Evolutionary conservation across 2,888 invertebrate genomes (phyloP).

Genomic region (Xestia sexstrigata): DNA sequence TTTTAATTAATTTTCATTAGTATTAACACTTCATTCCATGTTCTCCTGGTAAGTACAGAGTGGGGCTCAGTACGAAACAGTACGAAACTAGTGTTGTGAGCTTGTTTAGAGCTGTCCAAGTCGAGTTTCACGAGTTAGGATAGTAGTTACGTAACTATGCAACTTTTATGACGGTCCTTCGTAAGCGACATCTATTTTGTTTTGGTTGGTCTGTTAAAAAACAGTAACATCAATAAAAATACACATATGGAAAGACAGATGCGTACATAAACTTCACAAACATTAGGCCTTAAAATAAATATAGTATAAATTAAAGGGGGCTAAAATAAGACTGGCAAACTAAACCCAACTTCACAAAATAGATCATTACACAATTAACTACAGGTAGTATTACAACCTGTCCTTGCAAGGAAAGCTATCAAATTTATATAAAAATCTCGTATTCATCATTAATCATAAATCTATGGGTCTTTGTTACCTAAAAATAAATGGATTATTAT

Average conservation of each 20-base stretch:
- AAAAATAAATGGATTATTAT: too few relatives aligned
- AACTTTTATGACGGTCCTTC: background rate
- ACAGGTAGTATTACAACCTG: too few relatives aligned
- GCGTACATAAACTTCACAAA: too few relatives aligned
- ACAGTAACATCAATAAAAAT: too few relatives aligned
- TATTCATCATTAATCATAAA: too few relatives aligned
- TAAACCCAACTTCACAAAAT: background rate
- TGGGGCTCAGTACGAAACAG: background rate
- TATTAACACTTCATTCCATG: background rate
- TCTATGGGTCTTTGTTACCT: too few relatives aligned
- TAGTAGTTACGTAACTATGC: background rate
- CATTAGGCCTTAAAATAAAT: too few relatives aligned
- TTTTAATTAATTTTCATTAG: constrained; percentile 24
- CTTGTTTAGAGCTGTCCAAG: constrained; percentile 10
- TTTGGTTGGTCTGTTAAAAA: background rate
- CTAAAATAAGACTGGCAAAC: too few relatives aligned
- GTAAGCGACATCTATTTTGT: background rate
- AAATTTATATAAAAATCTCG: background rate
- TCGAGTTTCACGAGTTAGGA: constrained; percentile 4
- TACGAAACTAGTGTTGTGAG: constrained; percentile 10
- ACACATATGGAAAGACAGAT: too few relatives aligned
- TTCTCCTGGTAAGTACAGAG: background rate
- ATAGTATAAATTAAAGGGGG: too few relatives aligned
- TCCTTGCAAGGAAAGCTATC: background rate
- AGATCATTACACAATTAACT: background rate